These are phyloP conservation scores for Amazona guildingii DNA, from an alignment of 2,113 vertebrate genomes.

Conservation along the genomic window DNA sequence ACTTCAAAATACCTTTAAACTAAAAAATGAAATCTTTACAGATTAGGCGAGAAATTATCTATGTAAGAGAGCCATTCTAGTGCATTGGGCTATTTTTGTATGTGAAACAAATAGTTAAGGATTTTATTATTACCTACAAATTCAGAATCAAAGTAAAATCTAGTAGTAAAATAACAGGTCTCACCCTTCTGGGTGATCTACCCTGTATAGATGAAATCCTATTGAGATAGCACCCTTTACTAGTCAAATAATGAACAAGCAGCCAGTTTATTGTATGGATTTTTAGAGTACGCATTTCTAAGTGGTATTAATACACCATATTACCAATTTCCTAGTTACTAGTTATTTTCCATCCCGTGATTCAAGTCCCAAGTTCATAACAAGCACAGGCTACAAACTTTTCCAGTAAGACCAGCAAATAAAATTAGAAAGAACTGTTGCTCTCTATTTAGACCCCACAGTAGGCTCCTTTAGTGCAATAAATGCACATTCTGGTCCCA, in stretches of 20 bases:
- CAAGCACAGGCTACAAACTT: not conserved
- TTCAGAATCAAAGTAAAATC: conserved; percentile 54
- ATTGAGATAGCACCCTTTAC: not conserved
- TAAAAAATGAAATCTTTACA: not conserved
- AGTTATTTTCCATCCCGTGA: not conserved
- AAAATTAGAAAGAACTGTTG: conserved; percentile 36
- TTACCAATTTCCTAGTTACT: conserved; percentile 19
- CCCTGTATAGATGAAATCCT: conserved; percentile 38
- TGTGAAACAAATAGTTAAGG: not conserved
- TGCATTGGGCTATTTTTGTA: not conserved
- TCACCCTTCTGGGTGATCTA: conserved; percentile 44
- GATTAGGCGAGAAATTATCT: not conserved
- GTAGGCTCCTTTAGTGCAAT: not conserved
- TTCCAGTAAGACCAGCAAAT: conserved; percentile 12
- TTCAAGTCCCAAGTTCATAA: not conserved
- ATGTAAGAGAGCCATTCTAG: not conserved
- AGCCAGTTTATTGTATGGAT: conserved; percentile 44
- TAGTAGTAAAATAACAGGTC: conserved; percentile 45
- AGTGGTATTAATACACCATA: not conserved
- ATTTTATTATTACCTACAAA: conserved; percentile 48
- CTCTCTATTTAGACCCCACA: not conserved
- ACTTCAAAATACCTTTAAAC: not conserved
- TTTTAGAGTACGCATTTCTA: conserved; percentile 62
- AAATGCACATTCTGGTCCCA: not conserved
- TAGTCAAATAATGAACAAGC: conserved; percentile 59